Conservation (phyloP, 92 coral and sea anemone species). For the Actinostola sp. region DNA sequence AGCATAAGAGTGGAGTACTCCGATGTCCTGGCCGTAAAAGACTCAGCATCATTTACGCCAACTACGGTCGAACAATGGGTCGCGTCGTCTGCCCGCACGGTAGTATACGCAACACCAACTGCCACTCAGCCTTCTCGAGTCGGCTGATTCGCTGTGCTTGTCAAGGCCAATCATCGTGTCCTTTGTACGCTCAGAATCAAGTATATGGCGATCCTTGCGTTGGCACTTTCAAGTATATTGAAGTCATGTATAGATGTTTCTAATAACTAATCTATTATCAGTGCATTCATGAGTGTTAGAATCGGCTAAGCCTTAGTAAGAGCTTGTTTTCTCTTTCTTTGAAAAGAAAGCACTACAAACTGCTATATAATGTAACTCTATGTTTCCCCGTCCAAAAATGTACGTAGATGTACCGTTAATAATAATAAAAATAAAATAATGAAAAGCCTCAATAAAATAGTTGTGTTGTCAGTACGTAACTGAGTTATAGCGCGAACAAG, state of each 20-base stretch:
- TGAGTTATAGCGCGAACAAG: no score
- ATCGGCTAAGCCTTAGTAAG: no score
- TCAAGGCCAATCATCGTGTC: conserved; percentile 34
- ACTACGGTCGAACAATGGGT: conserved; percentile 1
- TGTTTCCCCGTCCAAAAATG: no score
- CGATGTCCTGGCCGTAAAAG: conserved; percentile 29
- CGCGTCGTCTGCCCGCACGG: background rate
- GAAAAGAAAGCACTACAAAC: no score
- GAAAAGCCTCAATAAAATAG: no score
- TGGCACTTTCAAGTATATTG: conserved; percentile 56
- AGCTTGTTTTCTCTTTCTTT: no score
- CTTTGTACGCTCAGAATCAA: conserved; percentile 43
- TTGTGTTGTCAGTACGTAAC: no score
- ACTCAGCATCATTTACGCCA: conserved; percentile 7
- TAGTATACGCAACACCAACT: background rate
- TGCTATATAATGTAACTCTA: no score
- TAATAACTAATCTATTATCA: no score
- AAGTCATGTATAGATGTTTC: conserved; percentile 34
- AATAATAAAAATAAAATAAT: no score
- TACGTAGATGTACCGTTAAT: no score
- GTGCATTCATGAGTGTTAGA: no score
- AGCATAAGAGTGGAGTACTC: conserved; percentile 24
- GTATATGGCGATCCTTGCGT: conserved; percentile 56
- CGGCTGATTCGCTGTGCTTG: conserved; percentile 52
- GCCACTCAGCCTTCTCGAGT: conserved; percentile 18